Evolutionary conservation across 35 echinoderm and acorn worm genomes (phyloP).

Genomic region (Stichopus chloronotus): DNA sequence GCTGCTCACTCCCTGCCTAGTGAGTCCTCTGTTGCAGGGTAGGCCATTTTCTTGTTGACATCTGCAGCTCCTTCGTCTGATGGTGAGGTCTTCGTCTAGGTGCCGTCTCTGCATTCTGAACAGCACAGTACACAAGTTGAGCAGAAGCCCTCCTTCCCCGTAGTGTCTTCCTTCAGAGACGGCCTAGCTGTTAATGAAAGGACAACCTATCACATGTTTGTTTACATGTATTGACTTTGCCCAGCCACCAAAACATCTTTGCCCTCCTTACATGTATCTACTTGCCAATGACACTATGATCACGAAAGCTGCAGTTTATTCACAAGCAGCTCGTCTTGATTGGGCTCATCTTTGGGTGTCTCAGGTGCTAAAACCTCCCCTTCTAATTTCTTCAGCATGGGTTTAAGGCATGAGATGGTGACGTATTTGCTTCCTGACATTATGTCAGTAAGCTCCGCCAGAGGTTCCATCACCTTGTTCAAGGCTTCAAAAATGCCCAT

Average conservation of each 20-base stretch:
- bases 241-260: neutral
- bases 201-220: neutral
- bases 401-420: no score
- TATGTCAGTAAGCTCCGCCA: no score
- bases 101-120: neutral
- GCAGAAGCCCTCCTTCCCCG: neutral
- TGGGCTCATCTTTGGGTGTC: no score
- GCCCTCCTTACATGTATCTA: neutral
- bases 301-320: neutral
- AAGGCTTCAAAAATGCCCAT: no score
- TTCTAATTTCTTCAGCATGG: no score
- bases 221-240: neutral
- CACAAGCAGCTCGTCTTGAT: neutral
- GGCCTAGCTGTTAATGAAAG: neutral
- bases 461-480: no score
- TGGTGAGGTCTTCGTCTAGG: neutral
- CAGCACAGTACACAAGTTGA: neutral
- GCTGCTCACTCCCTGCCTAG: neutral
- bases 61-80: neutral
- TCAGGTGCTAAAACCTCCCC: no score
- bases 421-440: no score
- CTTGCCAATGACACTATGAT: neutral
- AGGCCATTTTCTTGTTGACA: neutral
- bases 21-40: neutral
- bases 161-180: neutral